phyloP scores from a whole-genome alignment of 2,797 vertebrate genomes.

The Aphelocoma californica region DNA sequence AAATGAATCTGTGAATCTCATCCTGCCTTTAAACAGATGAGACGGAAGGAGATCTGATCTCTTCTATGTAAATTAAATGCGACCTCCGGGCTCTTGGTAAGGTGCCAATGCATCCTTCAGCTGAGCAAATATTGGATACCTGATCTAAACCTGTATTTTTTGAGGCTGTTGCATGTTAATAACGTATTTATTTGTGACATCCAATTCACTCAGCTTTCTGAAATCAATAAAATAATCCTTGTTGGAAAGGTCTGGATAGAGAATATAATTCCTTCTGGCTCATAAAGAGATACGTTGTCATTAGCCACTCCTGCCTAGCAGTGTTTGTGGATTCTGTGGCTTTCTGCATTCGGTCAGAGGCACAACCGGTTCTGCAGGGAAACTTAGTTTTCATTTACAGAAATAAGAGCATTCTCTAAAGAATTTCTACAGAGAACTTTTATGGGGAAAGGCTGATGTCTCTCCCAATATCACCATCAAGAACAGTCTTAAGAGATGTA shows the following conservation, averaged over 20 bases:
- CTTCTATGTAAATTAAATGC: background rate
- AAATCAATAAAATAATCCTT: constrained; percentile 41
- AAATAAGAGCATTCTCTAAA: constrained; percentile 5
- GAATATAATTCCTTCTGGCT: background rate
- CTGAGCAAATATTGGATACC: background rate
- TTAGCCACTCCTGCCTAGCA: background rate
- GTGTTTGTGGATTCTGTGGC: constrained; percentile 16
- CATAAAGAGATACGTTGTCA: background rate
- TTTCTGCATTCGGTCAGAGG: background rate
- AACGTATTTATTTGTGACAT: constrained; percentile 3
- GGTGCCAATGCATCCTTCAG: background rate
- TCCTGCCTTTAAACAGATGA: background rate
- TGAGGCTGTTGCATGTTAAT: background rate
- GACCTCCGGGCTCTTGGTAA: background rate
- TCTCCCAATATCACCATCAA: constrained; percentile 40
- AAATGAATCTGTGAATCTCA: background rate
- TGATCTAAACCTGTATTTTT: background rate
- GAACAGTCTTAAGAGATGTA: constrained; percentile 1
- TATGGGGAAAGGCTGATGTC: constrained; percentile 48
- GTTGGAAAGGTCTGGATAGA: background rate
- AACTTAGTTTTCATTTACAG: constrained; percentile 40
- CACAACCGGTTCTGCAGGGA: background rate
- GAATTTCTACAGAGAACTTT: background rate
- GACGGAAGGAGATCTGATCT: background rate
- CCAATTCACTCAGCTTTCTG: constrained; percentile 20